phyloP scores from a whole-genome alignment of 2,113 vertebrate genomes.

The Forbesichthys agassizii region DNA sequence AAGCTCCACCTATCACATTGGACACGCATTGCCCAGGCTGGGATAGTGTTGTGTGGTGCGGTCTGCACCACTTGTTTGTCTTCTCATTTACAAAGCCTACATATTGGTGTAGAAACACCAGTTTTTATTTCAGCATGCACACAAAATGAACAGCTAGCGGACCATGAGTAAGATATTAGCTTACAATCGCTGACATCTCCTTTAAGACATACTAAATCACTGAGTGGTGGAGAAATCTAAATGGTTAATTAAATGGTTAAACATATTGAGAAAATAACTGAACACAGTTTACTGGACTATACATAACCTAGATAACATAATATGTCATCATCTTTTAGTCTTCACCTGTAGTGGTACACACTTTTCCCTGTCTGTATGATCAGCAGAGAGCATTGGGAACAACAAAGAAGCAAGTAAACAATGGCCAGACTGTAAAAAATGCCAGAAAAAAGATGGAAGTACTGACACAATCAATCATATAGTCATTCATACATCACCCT shows the following conservation, averaged over 20 bases:
- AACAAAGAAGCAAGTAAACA: constrained; percentile 13
- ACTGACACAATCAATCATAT: constrained; percentile 5
- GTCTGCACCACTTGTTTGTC: no score
- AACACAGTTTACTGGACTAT: no score
- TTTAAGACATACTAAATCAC: neutral
- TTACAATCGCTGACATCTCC: no score
- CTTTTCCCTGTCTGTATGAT: constrained; percentile 5
- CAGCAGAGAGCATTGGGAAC: neutral
- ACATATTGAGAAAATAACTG: no score
- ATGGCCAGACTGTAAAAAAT: constrained; percentile 19
- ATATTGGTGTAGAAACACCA: no score
- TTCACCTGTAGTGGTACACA: constrained; percentile 6
- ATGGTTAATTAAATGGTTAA: neutral
- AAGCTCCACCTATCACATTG: no score
- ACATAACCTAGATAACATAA: constrained; percentile 18
- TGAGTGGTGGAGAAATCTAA: neutral
- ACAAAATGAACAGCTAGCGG: no score
- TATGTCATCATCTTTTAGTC: constrained; percentile 34
- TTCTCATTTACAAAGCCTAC: no score
- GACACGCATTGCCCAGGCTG: no score
- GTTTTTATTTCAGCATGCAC: no score
- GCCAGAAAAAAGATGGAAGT: constrained; percentile 35
- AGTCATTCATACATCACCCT: constrained; percentile 33
- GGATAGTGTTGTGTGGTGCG: no score
- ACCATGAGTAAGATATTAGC: no score